A percentile compares a stretch with the other conserved stretches of the same genome.
Evolutionary conservation across 2,888 invertebrate genomes (phyloP).

Genomic region (Galeopsomyia nigrocyanea): DNA sequence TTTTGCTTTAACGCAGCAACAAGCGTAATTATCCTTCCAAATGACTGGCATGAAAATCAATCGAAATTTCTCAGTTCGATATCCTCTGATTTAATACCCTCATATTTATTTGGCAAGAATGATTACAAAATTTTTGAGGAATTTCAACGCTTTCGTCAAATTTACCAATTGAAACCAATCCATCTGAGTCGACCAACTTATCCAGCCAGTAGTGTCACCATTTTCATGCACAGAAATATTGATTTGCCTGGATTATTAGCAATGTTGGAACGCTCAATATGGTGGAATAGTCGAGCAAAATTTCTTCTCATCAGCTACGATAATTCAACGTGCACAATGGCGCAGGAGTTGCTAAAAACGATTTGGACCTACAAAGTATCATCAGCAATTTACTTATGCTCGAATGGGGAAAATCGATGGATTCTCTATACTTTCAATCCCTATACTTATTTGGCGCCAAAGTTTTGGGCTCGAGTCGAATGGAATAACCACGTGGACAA

Average conservation of each 20-base stretch:
- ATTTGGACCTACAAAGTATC: conserved; percentile 1
- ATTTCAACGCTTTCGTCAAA: conserved; percentile 5
- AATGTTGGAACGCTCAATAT: conserved; percentile 5
- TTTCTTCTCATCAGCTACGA: conserved; percentile 3
- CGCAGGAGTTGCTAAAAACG: not conserved
- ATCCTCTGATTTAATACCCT: too few species aligned
- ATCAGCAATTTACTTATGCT: not conserved
- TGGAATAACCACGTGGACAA: too few species aligned
- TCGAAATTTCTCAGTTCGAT: too few species aligned
- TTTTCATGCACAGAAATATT: not conserved
- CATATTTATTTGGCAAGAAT: too few species aligned
- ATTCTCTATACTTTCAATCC: conserved; percentile 9
- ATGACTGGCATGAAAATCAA: too few species aligned
- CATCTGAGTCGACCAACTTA: not conserved
- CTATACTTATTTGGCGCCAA: not conserved
- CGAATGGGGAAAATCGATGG: not conserved
- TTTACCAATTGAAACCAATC: not conserved
- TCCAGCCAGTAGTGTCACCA: too few species aligned
- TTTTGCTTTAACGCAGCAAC: too few species aligned
- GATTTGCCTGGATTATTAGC: not conserved
- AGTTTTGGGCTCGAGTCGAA: not conserved
- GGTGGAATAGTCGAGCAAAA: conserved; percentile 7
- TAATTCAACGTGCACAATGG: not conserved
- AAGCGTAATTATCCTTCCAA: too few species aligned
- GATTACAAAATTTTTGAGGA: too few species aligned